Conservation (phyloP, 2,113 vertebrate genomes). For the Xyliphius kryptos region DNA sequence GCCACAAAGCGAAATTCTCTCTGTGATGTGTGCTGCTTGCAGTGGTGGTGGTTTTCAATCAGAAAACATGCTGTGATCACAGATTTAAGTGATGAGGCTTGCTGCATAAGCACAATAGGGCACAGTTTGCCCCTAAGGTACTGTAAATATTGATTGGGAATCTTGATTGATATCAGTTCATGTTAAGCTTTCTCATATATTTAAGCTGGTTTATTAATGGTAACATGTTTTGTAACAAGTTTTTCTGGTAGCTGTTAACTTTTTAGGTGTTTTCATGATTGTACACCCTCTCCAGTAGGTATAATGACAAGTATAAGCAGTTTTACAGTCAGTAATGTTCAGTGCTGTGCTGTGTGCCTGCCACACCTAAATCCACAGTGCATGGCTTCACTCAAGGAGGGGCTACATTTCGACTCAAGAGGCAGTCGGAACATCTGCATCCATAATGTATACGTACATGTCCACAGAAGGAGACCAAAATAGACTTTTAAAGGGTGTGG, state of each 20-base stretch:
- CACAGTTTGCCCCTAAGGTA: slow-evolving; percentile 4
- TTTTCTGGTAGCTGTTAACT: slow-evolving; percentile 5
- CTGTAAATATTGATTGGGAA: slow-evolving; percentile 17
- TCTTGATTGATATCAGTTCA: too few species aligned
- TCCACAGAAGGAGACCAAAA: slow-evolving; percentile 6
- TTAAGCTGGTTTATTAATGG: background rate
- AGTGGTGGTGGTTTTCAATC: slow-evolving; percentile 6
- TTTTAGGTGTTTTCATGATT: slow-evolving; percentile 7
- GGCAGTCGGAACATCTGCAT: slow-evolving; percentile 27
- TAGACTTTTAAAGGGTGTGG: slow-evolving; percentile 31
- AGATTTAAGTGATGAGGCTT: slow-evolving; percentile 42
- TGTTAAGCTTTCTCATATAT: background rate
- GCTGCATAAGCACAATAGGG: slow-evolving; percentile 24
- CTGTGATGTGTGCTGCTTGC: slow-evolving; percentile 13
- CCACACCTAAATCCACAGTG: slow-evolving; percentile 17
- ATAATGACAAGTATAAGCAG: slow-evolving; percentile 4
- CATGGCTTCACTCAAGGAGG: background rate
- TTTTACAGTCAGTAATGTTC: background rate
- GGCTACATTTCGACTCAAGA: slow-evolving; percentile 14
- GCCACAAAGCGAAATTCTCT: background rate
- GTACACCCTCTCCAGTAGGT: background rate
- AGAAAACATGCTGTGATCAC: slow-evolving; percentile 50
- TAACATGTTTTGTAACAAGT: background rate
- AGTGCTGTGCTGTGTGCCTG: background rate
- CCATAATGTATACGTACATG: slow-evolving; percentile 13